Percentiles rank a stretch among this genome's conserved stretches.
Evolutionary conservation across 2,797 vertebrate species (phyloP).

Genomic region (Tenualosa ilisha): DNA sequence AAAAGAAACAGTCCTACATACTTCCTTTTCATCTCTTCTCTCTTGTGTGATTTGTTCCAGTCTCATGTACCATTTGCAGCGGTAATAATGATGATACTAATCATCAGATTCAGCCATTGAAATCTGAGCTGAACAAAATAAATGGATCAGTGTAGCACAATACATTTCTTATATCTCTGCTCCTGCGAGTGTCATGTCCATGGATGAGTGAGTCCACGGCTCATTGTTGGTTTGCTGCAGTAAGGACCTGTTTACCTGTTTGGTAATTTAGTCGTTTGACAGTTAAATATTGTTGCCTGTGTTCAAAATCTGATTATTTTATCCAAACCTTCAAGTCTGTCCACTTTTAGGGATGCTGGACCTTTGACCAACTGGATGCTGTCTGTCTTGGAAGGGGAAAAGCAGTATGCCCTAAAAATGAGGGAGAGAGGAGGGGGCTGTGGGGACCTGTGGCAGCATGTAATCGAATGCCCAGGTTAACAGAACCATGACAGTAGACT

Average conservation of each 20-base stretch:
- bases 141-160: background rate
- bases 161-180: background rate
- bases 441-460: conserved; percentile 24
- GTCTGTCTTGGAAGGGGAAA: conserved; percentile 88
- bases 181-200: background rate
- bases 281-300: conserved; percentile 65
- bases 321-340: conserved; percentile 86
- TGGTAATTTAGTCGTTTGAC: conserved; percentile 67
- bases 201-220: conserved; percentile 30
- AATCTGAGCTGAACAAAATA: background rate
- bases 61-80: too few species aligned
- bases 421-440: conserved; percentile 62
- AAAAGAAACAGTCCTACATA: too few species aligned
- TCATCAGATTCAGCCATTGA: too few species aligned
- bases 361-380: conserved; percentile 99
- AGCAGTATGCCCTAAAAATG: conserved; percentile 79
- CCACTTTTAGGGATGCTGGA: conserved; percentile 95
- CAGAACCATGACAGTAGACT: background rate
- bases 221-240: conserved; percentile 84
- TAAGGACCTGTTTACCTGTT: conserved; percentile 66
- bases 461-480: conserved; percentile 8
- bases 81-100: too few species aligned
- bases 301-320: conserved; percentile 73
- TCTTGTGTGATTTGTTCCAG: too few species aligned
- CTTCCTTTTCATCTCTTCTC: too few species aligned